Conservation (phyloP, 1,140 invertebrate species). For the Sminthurinus signatus region DNA sequence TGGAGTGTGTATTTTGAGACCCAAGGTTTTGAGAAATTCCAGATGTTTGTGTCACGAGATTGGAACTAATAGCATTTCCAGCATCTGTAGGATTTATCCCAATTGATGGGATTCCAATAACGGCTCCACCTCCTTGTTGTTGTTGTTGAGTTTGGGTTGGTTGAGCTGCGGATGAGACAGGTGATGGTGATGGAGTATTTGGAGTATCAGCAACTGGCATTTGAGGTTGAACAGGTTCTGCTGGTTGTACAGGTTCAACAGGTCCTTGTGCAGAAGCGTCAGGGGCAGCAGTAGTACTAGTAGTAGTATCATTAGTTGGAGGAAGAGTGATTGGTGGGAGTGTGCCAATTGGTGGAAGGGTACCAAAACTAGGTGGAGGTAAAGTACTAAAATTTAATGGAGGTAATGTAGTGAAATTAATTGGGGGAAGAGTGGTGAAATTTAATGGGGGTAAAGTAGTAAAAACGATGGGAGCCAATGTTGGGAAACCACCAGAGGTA, state of each 20-base stretch:
- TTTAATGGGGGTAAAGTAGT: slow-evolving; percentile 13
- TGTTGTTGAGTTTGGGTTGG: neutral
- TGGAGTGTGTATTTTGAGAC: neutral
- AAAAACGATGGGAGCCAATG: neutral
- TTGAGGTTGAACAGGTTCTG: neutral
- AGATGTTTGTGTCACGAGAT: too few species aligned
- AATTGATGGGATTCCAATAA: neutral
- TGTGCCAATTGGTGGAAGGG: neutral
- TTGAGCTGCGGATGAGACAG: neutral
- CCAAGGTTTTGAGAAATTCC: too few species aligned
- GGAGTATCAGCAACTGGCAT: neutral
- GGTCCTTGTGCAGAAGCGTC: neutral
- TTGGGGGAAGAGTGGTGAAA: slow-evolving; percentile 5
- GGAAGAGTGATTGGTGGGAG: slow-evolving; percentile 5
- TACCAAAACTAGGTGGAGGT: slow-evolving; percentile 12
- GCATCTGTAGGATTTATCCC: neutral
- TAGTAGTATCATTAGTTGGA: neutral
- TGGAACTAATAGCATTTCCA: neutral
- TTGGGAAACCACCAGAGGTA: too few species aligned
- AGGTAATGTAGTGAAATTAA: slow-evolving; percentile 2
- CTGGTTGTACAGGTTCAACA: neutral
- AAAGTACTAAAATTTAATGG: slow-evolving; percentile 19
- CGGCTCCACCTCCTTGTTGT: neutral
- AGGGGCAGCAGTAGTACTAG: neutral
- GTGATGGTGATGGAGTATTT: neutral